phyloP scores from a whole-genome alignment of 2,888 invertebrate genomes.

The Drosophila tanythrix region DNA sequence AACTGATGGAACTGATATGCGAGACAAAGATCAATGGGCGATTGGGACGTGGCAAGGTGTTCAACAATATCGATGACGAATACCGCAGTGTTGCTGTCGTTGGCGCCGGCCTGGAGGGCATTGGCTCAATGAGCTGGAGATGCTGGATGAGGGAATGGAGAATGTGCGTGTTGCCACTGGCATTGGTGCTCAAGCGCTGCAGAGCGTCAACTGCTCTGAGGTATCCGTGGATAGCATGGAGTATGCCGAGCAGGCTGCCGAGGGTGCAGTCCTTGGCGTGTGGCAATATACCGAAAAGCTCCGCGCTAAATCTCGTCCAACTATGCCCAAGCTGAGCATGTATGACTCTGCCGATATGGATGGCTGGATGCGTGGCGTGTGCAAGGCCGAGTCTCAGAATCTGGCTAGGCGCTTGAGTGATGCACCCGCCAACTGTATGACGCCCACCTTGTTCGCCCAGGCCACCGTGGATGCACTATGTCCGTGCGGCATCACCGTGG shows the following conservation, averaged over 20 bases:
- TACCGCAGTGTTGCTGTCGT: slow-evolving; percentile 88
- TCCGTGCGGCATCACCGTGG: slow-evolving; percentile 86
- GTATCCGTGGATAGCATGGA: slow-evolving; percentile 88
- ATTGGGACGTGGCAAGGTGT: slow-evolving; percentile 84
- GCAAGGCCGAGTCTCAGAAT: slow-evolving; percentile 91
- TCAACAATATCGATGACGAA: slow-evolving; percentile 87
- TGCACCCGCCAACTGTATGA: slow-evolving; percentile 90
- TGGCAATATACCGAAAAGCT: slow-evolving; percentile 88
- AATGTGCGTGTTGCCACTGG: slow-evolving; percentile 89
- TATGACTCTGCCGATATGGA: slow-evolving; percentile 85
- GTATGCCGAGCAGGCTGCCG: slow-evolving; percentile 88
- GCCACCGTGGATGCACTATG: slow-evolving; percentile 88
- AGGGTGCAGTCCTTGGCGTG: slow-evolving; percentile 87
- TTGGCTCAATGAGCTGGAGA: slow-evolving; percentile 88
- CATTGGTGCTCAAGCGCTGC: slow-evolving; percentile 85
- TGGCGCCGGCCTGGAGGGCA: slow-evolving; percentile 88
- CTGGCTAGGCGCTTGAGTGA: slow-evolving; percentile 89
- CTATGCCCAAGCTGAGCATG: slow-evolving; percentile 85
- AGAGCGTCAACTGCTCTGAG: slow-evolving; percentile 84
- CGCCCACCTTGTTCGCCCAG: slow-evolving; percentile 90
- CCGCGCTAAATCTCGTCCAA: slow-evolving; percentile 83
- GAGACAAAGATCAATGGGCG: slow-evolving; percentile 82
- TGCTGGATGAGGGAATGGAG: slow-evolving; percentile 89
- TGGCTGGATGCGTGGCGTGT: slow-evolving; percentile 88
- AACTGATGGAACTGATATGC: slow-evolving; percentile 84